These are phyloP conservation scores for Philonicus albiceps DNA, from an alignment of 2,888 invertebrate genomes.

Conservation along the genomic window DNA sequence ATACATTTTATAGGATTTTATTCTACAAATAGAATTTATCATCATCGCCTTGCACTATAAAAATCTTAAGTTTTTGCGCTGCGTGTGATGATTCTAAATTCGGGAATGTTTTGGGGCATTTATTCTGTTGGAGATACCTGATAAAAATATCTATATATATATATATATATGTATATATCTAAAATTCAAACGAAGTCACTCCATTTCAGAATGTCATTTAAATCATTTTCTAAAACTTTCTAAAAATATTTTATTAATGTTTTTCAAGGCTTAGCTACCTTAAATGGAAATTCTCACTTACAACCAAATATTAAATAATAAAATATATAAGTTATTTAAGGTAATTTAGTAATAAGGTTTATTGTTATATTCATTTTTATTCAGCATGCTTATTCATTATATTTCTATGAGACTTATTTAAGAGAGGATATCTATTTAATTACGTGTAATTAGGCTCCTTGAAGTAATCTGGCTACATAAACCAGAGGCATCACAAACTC, in stretches of 20 bases:
- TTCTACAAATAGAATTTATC: neutral
- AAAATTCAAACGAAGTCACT: neutral
- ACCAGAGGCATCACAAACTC: neutral
- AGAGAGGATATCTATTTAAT: too few relatives aligned
- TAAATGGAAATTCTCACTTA: too few relatives aligned
- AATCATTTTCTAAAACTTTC: neutral
- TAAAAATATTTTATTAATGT: too few relatives aligned
- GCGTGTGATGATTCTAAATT: neutral
- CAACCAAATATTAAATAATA: too few relatives aligned
- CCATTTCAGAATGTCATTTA: neutral
- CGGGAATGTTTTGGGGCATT: neutral
- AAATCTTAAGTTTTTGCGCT: neutral
- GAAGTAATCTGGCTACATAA: neutral
- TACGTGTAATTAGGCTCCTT: too few relatives aligned
- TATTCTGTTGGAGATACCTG: neutral
- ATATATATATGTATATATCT: neutral
- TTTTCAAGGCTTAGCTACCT: too few relatives aligned
- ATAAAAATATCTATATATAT: neutral
- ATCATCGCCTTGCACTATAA: neutral
- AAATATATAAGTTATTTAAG: too few relatives aligned
- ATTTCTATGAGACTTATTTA: too few relatives aligned
- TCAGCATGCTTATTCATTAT: too few relatives aligned
- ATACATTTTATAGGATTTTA: neutral
- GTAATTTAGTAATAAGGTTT: too few relatives aligned
- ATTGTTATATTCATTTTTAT: too few relatives aligned